Conservation (phyloP, 2,888 invertebrate species). For the Amphipoea lucens region DNA sequence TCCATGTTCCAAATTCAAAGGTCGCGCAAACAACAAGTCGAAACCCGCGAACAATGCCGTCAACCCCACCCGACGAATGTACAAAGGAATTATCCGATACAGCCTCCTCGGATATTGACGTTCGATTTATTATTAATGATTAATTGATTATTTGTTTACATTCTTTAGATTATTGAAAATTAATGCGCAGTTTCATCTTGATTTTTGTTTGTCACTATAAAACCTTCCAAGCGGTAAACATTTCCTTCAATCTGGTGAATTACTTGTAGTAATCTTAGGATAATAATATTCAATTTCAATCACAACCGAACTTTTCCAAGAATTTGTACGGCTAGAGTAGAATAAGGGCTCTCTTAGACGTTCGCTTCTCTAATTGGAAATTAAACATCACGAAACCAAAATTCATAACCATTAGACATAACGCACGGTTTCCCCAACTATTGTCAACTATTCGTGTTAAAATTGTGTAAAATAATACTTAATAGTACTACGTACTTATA, state of each 20-base stretch:
- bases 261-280: neutral
- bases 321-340: neutral
- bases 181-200: neutral
- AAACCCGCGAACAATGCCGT: slow-evolving; percentile 75
- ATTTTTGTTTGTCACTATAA: neutral
- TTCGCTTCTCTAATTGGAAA: neutral
- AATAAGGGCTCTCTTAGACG: too few relatives aligned
- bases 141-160: slow-evolving; percentile 27
- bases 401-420: neutral
- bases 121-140: slow-evolving; percentile 63
- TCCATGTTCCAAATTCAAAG: slow-evolving; percentile 75
- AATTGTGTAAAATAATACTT: neutral
- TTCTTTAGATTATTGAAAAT: neutral
- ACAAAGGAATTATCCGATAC: slow-evolving; percentile 70
- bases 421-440: too few relatives aligned
- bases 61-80: slow-evolving; percentile 71
- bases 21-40: slow-evolving; percentile 75
- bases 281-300: neutral
- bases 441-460: neutral
- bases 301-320: neutral
- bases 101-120: slow-evolving; percentile 59
- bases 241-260: neutral
- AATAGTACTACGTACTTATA: too few relatives aligned
- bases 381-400: neutral
- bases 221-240: neutral